Base-by-base conservation (phyloP, 2,113 vertebrate species). In the Pycnonotus jocosus region DNA sequence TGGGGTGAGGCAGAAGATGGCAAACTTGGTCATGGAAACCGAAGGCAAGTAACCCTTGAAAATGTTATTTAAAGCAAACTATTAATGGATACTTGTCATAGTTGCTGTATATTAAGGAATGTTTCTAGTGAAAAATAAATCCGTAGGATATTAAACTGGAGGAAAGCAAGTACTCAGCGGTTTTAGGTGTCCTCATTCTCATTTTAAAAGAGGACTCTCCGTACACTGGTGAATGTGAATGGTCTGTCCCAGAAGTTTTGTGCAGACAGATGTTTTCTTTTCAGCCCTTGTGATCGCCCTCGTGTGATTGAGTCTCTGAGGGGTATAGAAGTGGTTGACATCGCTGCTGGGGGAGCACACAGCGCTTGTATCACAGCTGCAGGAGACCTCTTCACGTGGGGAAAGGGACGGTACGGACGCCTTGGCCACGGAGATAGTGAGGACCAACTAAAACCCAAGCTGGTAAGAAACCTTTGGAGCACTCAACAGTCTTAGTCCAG, bases 1-100 rank as follows among this genome's bases (percentile, higher is more conserved):
- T 99, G 99, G 99, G 99, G 99, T 28, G 99, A 99, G 86, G 99
- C 99, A 9, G 99, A 99, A 97, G 99, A 99, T 58, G 99, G 99
- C 28, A 99, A 99, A 91, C 97, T 99, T 19, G 99, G 99, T 30
- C 99, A 99, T 62, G 99, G 99, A 73, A 99, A 99, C 97, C 97
- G 99, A 97, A 99, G 99, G 99, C 99, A 88, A 81, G 98, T 99
- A 86, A 66, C 51, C 2, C 57, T 73, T 85, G 5, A 23, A 44
- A 44, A 62, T 62, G 18, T 38, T 87, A 23, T 37, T 66, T 58
- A 19, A 9, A 35, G 27, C 31, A 40, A 92, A 3, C 10, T 33
- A 0, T 47, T 56, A 28, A 13, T 58, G n/a, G 35, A 7, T 68
- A 35, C 16, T 66, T 69, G 13, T 3, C 58, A 25, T 3, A 62